phyloP scores from a whole-genome alignment of 2,113 vertebrate species.

The Acinonyx jubatus region DNA sequence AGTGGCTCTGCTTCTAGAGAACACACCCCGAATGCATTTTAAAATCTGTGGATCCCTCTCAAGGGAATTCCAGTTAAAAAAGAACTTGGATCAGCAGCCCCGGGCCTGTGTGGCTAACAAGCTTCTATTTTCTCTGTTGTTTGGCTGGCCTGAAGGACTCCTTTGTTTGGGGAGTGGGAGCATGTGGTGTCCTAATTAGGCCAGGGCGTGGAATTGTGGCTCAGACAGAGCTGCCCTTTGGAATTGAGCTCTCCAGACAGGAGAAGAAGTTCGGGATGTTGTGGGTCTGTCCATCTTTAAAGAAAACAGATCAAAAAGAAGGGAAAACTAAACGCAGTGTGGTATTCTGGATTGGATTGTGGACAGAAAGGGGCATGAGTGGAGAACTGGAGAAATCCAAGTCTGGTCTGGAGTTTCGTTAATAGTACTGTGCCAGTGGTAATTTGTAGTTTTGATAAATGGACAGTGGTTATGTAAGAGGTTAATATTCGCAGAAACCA shows the following conservation, averaged over 20 bases:
- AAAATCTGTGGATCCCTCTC: slow-evolving; percentile 59
- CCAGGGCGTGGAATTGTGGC: slow-evolving; percentile 3
- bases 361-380: not conserved
- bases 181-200: slow-evolving; percentile 62
- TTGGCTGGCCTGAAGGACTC: slow-evolving; percentile 68
- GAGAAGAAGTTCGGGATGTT: slow-evolving; percentile 33
- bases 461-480: not conserved
- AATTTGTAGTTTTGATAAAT: slow-evolving; percentile 13
- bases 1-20: slow-evolving; percentile 10
- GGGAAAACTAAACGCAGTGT: not conserved
- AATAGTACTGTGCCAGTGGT: not conserved
- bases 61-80: slow-evolving; percentile 71
- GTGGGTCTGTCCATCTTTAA: slow-evolving; percentile 28
- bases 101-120: slow-evolving; percentile 64
- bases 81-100: slow-evolving; percentile 73
- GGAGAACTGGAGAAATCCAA: not conserved
- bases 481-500: not conserved
- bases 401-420: not conserved
- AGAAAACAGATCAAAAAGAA: slow-evolving; percentile 41
- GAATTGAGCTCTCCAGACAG: not conserved
- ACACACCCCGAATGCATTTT: slow-evolving; percentile 59
- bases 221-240: slow-evolving; percentile 36
- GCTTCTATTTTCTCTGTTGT: slow-evolving; percentile 71
- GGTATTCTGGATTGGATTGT: not conserved
- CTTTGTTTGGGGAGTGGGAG: slow-evolving; percentile 67